A percentile compares a stretch with the other conserved stretches of the same genome.
These are phyloP conservation scores for Pinctada fucata DNA, from an alignment of 2,888 invertebrate species.

Conservation along the genomic window DNA sequence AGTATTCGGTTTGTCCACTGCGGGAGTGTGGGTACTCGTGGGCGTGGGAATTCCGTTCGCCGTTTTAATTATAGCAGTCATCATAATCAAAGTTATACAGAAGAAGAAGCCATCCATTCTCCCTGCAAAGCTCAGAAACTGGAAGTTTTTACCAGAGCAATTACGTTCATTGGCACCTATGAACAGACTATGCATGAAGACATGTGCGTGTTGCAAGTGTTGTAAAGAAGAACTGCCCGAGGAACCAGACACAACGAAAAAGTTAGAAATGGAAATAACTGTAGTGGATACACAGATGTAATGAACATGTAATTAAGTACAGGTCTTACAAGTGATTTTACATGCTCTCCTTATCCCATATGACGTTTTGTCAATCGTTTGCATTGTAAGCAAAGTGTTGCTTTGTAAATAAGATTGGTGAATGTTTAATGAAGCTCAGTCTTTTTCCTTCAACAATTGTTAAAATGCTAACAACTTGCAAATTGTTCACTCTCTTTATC, in stretches of 20 bases:
- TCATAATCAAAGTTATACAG: slow-evolving; percentile 71
- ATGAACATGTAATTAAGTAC: too few species aligned
- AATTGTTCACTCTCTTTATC: too few species aligned
- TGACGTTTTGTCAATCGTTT: too few species aligned
- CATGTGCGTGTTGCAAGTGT: slow-evolving; percentile 21
- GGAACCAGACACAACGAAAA: background rate
- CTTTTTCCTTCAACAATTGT: too few species aligned
- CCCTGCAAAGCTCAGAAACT: slow-evolving; percentile 62
- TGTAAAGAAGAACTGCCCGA: slow-evolving; percentile 5
- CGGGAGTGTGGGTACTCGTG: slow-evolving; percentile 63
- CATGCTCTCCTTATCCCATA: too few species aligned
- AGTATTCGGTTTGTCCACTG: slow-evolving; percentile 69
- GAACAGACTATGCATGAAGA: slow-evolving; percentile 54
- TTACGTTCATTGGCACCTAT: slow-evolving; percentile 68
- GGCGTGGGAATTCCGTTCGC: slow-evolving; percentile 70
- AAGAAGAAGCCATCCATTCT: slow-evolving; percentile 55
- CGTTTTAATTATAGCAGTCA: slow-evolving; percentile 56
- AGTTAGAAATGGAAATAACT: background rate
- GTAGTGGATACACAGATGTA: background rate
- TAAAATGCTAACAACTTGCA: too few species aligned
- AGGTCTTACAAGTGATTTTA: too few species aligned
- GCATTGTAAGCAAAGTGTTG: too few species aligned
- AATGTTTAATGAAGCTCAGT: too few species aligned
- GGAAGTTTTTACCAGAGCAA: slow-evolving; percentile 72
- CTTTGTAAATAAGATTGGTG: too few species aligned